Base-by-base conservation (phyloP, 2,797 vertebrate genomes). In the Sebastes diaconus region DNA sequence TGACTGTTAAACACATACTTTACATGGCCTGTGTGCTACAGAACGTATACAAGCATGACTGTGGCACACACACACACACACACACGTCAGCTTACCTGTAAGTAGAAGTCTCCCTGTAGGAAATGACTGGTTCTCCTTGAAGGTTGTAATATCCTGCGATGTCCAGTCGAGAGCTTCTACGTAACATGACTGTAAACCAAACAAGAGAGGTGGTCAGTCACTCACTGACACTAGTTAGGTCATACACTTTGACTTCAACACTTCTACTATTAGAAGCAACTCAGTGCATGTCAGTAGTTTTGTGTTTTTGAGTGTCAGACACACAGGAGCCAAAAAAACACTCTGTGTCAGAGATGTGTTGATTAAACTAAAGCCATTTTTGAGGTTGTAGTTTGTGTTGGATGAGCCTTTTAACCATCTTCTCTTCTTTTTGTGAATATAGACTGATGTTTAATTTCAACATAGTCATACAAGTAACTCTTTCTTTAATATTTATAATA, bases 71-170 rank as follows among this genome's bases (percentile, higher is more conserved):
- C 24, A 25, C 55, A 52, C 50, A 4, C 16, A 50, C 46, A 20
- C 46, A 9, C 6, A 54, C 22, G 30, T 6, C 6, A 61, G 18
- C 42, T 29, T 79, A 34, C 32, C 32, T 34, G 32, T 34, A 79
- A 64, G 4, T 0, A 2, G 0, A 6, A 36, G 10, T 60, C 16
- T 79, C 77, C 24, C 0, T 72, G 8, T 79, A 67, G 1, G 7
- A 18, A 29, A 68, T 52, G 0, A 1, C 0, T 0, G 57, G 57
- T 3, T 9, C 4, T n/a, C 57, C 65, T 0, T 5, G 55, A 10
- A 0, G 3, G 29, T 69, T 1, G 3, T 77, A 77, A 2, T 77
- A 60, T 3, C 55, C n/a, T 1, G 1, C 4, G 1, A 4, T 2
- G 7, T 1, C 2, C 6, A 79, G n/a, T 0, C 54, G 29, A 36